Base-by-base conservation (phyloP, 2,888 invertebrate genomes). In the Polyommatus icarus region DNA sequence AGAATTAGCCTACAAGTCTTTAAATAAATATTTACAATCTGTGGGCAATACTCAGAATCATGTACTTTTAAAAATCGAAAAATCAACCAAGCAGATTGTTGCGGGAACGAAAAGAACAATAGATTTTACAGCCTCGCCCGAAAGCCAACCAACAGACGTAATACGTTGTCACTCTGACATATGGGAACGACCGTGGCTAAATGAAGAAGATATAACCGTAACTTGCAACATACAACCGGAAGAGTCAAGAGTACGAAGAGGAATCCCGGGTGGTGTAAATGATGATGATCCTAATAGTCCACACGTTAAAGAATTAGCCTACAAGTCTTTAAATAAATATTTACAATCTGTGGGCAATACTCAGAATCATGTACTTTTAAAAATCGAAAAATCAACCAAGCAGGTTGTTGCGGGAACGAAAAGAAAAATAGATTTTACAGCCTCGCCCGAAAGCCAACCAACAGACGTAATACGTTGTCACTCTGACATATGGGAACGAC, bases 131-230 rank as follows among this genome's bases (percentile, higher is more conserved):
- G 32, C 32, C 32, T 32, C 32, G 32, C 3, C 85, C 20, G 40
- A 73, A 36, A 71, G 50, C 50, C 78, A 76, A 83, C 84, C 78
- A 75, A 77, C 78, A 20, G 57, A 77, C 6, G 24, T 29, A 72
- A 18, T 76, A 61, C 76, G 24, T 15, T 96, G 95, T 82, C 81
- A 89, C 36, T 85, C 95, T 57, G 82, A 89, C 82, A 84, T 92
- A 73, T 96, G 95, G 96, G 94, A 95, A 76, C 91, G 93, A 82
- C 94, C 95, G 4, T 96, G 96, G 96, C 80, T 95, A 76, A 90
- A 94, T 76, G 90, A 90, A 6, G 87, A 87, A 79, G 87, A 92
- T 85, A 85, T 90, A 57, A 88, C 90, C 80, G 77, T 79, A 7
- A 80, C 54, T 24, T 61, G 61, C 24, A 24, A 24, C 24, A 12